Conservation (phyloP, 2,888 invertebrate species). For the Mallateleia sp. region DNA sequence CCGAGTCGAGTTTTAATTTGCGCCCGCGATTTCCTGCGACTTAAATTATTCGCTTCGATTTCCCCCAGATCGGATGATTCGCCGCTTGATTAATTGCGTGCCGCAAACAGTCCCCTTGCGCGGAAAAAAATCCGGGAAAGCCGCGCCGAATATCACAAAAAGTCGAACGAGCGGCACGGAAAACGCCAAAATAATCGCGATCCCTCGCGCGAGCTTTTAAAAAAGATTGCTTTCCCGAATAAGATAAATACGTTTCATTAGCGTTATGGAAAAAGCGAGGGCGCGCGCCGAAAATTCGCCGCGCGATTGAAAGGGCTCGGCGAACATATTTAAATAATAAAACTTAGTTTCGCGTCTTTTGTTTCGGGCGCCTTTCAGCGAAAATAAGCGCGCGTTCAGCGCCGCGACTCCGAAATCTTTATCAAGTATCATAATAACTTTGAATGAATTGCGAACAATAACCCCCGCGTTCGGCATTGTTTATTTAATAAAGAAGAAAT, state of each 20-base stretch:
- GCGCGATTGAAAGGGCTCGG: background rate
- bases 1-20: background rate
- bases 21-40: background rate
- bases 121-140: too few relatives aligned
- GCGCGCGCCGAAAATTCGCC: background rate
- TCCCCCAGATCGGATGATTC: background rate
- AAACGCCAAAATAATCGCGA: slow-evolving; percentile 1
- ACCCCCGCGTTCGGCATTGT: slow-evolving; percentile 27
- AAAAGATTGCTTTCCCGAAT: slow-evolving; percentile 39
- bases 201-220: slow-evolving; percentile 40
- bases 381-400: background rate
- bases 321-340: slow-evolving; percentile 16
- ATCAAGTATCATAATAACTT: slow-evolving; percentile 30
- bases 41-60: background rate
- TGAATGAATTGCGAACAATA: slow-evolving; percentile 2
- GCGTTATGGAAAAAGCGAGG: slow-evolving; percentile 56
- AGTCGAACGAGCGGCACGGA: background rate
- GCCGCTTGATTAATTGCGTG: background rate
- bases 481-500: slow-evolving; percentile 37
- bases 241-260: slow-evolving; percentile 59
- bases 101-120: background rate
- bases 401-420: slow-evolving; percentile 19
- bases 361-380: slow-evolving; percentile 11
- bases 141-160: too few relatives aligned
- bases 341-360: slow-evolving; percentile 23